Evolutionary conservation across 2,888 invertebrate genomes (phyloP), one percentile per base, ranked within the genome.

Genomic region (Phaonia tiefii): DNA sequence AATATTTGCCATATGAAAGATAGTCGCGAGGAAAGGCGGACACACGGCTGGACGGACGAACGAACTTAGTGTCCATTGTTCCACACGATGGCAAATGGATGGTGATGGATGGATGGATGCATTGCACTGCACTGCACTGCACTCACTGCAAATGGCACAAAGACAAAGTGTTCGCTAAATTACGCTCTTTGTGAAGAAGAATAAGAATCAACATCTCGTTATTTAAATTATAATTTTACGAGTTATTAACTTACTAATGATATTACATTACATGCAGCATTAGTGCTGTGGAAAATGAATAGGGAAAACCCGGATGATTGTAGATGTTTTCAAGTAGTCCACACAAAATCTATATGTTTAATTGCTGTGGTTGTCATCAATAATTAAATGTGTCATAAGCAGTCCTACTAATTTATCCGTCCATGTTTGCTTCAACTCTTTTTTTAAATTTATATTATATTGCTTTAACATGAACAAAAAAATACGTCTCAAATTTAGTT

Each of bases 201-300:
- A 31, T 56, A 51, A 44, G 49, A 67, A 71, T 44, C 31, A 75
- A 44, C 31, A 75, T 63, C 75, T 79, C 67, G 67, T 79, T 72
- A 79, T 79, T 75, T 69, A 79, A 75, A 79, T 75, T 80, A 73
- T 46, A 72, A 76, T 80, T 80, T 74, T 74, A 77, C 77, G 74
- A 80, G 74, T 74, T 80, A 80, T 80, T 80, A 77, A 80, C 58
- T 80, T 80, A 77, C 70, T 77, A 80, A 80, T 80, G 70, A 74
- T 80, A 58, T 80, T 74, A 56, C 75, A 69, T 56, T 80, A 63
- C 58, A 26, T 20, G 46, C n/a, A 49, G 22, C 37, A 13, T 7
- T 42, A 44, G 22, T 25, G 26, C 15, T 13, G 37, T 37, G 46
- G 26, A 15, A 25, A n/a, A 39, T 0, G 25, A 31, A 22, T 54